Conservation (phyloP, 2,113 vertebrate genomes). For the Chionodraco myersi region DNA sequence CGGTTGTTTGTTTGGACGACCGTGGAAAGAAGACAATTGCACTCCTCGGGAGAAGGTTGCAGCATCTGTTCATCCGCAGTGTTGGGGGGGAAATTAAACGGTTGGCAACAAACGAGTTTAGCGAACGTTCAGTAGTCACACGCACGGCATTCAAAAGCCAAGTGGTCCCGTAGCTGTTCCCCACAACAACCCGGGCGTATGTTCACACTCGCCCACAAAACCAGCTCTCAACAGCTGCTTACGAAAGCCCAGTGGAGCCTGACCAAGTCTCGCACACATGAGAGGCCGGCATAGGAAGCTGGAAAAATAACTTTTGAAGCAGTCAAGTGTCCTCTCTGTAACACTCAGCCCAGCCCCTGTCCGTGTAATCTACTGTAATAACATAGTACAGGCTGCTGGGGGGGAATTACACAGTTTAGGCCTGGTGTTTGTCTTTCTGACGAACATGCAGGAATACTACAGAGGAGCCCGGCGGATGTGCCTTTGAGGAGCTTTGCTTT, state of each 20-base stretch:
- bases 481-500: constrained; percentile 24
- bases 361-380: constrained; percentile 47
- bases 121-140: constrained; percentile 9
- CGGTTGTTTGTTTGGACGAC: constrained; percentile 66
- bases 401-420: constrained; percentile 33
- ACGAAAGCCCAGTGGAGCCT: constrained; percentile 58
- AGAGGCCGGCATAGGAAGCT: constrained; percentile 24
- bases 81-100: neutral
- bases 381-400: constrained; percentile 22
- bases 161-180: constrained; percentile 32
- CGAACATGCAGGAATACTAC: constrained; percentile 41
- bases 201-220: constrained; percentile 67
- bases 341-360: constrained; percentile 29
- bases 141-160: constrained; percentile 7
- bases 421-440: constrained; percentile 48
- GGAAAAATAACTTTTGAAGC: constrained; percentile 20
- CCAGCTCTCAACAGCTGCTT: constrained; percentile 73
- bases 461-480: constrained; percentile 37
- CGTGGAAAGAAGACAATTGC: constrained; percentile 59
- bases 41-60: constrained; percentile 39
- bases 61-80: constrained; percentile 46
- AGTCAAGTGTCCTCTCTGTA: constrained; percentile 50
- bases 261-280: constrained; percentile 49
- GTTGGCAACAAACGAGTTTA: neutral
- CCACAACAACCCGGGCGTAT: constrained; percentile 64